phyloP scores from a whole-genome alignment of 2,113 vertebrate species.

The Poecile atricapillus region DNA sequence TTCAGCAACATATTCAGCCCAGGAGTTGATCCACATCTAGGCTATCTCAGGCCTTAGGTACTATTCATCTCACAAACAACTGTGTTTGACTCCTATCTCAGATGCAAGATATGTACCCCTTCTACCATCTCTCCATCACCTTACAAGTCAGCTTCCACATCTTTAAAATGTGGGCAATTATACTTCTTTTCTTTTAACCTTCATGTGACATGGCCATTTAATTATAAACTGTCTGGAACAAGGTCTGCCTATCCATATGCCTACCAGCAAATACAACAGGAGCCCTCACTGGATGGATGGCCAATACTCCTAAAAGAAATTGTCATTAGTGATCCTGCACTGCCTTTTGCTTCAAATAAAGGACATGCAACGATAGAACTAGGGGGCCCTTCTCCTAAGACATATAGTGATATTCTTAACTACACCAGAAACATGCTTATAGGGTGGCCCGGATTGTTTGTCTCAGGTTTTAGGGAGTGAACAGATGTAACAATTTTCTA shows the following conservation, averaged over 20 bases:
- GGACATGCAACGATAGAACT: background rate
- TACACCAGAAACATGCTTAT: slow-evolving; percentile 36
- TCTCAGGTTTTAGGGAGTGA: slow-evolving; percentile 70
- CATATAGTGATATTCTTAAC: slow-evolving; percentile 17
- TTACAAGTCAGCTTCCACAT: background rate
- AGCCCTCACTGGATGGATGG: background rate
- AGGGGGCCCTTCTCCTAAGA: slow-evolving; percentile 4
- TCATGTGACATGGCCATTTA: background rate
- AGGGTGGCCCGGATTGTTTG: slow-evolving; percentile 57
- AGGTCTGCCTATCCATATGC: background rate
- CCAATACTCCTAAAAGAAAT: background rate
- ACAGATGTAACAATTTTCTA: slow-evolving; percentile 78
- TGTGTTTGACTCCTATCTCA: background rate
- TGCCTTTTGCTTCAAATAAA: background rate
- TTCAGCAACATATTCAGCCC: background rate
- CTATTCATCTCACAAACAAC: background rate
- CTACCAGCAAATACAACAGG: background rate
- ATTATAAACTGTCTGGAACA: background rate
- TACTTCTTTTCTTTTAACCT: background rate
- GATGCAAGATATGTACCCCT: background rate
- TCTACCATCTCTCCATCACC: background rate
- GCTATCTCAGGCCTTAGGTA: background rate
- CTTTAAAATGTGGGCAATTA: background rate
- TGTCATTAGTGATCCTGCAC: background rate
- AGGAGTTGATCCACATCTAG: background rate